These are phyloP conservation scores for Tetrax tetrax DNA, from an alignment of 2,113 vertebrate genomes.

Conservation along the genomic window DNA sequence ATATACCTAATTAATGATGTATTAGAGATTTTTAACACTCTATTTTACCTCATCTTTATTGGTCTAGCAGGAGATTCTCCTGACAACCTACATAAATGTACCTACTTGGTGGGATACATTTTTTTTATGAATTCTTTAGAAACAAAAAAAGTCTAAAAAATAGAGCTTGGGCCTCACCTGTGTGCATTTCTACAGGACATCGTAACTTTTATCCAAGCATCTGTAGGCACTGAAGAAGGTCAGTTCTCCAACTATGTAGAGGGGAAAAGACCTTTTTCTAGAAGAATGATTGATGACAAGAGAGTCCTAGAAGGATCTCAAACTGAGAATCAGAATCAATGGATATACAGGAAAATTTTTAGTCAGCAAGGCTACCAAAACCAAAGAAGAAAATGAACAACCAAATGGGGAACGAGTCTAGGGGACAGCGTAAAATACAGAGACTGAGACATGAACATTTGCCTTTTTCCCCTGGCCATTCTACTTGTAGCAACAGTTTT, in stretches of 20 bases:
- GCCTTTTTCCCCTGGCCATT: neutral
- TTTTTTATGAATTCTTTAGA: neutral
- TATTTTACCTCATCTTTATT: neutral
- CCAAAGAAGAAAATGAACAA: neutral
- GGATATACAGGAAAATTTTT: neutral
- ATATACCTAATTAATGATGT: neutral
- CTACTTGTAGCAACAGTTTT: neutral
- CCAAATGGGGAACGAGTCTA: accelerated
- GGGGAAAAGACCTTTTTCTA: neutral
- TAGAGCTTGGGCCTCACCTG: neutral
- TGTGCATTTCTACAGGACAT: neutral
- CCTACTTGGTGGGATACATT: neutral
- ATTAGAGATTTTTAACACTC: neutral
- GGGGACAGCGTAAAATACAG: neutral
- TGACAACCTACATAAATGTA: neutral
- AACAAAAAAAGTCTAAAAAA: neutral
- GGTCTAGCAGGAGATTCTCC: neutral
- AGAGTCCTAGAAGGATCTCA: neutral
- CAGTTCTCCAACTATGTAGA: neutral
- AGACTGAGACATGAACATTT: accelerated
- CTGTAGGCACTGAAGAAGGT: neutral
- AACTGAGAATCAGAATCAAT: neutral
- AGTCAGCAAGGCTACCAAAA: neutral
- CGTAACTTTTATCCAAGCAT: neutral
- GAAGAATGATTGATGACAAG: neutral